Evolutionary conservation across 2,888 invertebrate species (phyloP), one percentile per base, ranked within the genome.

Genomic region (Ichneumon xanthorius): DNA sequence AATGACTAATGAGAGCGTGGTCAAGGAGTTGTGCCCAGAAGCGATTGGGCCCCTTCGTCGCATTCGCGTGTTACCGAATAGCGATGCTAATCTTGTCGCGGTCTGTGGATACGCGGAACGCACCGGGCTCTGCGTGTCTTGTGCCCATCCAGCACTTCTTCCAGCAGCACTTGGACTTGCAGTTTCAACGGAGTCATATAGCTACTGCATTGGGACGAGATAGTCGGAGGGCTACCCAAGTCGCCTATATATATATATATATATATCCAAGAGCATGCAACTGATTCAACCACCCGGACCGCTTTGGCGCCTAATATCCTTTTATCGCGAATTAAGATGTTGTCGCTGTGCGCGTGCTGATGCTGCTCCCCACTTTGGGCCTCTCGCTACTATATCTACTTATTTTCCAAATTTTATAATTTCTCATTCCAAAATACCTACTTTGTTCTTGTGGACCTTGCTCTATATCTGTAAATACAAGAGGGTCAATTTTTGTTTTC

Each of bases 11-110:
- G 89, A 89, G 87, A 87, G 58, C 85, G 85, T 78, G 79, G 87
- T 78, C 61, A 33, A 30, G 82, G 80, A 85, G 82, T 53, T 48
- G 68, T 14, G 40, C 33, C 37, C 88, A 88, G 88, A 88, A 89
- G 89, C 89, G 82, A 89, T 88, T 88, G 87, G 16, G 84, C 82
- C 87, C 80, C 85, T 89, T 88, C 79, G 88, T 90, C 88, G 88
- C 87, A 88, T 89, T 90, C 90, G 90, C 92, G 91, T 92, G 92
- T 91, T 90, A 92, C 91, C 89, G 87, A 91, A 88, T 90, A 85
- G 86, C 90, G 92, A 91, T 92, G 92, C 89, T 92, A 92, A 93
- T 92, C 92, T 92, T 90, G 90, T 88, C 90, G 89, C 89, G 89
- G 90, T 88, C 88, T 89, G 87, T 87, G 91, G 90, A 90, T 91